These are phyloP conservation scores for Sebastes hubbsi DNA, from an alignment of 2,797 vertebrate genomes.

Conservation along the genomic window DNA sequence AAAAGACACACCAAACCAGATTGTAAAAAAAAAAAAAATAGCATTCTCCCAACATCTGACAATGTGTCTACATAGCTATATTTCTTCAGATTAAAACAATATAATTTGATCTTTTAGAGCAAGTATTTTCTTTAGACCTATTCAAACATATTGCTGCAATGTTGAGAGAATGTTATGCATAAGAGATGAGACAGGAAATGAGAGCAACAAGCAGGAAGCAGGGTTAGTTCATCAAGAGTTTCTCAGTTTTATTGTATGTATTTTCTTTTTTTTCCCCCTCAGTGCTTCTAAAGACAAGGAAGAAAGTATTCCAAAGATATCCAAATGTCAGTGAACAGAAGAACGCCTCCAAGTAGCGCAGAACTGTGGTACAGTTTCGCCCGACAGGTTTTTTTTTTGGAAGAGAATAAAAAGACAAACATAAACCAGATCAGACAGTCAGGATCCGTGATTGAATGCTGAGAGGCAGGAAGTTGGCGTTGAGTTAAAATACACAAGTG, in stretches of 20 bases:
- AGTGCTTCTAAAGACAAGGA: conserved; percentile 86
- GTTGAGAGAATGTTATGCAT: conserved; percentile 51
- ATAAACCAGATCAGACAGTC: conserved; percentile 65
- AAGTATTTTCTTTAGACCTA: background rate
- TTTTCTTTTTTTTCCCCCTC: conserved; percentile 67
- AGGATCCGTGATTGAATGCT: conserved; percentile 69
- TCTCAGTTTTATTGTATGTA: conserved; percentile 82
- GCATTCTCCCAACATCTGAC: conserved; percentile 59
- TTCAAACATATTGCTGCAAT: conserved; percentile 15
- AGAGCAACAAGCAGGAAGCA: conserved; percentile 74
- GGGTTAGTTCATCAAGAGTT: conserved; percentile 83
- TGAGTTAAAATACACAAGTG: conserved; percentile 75
- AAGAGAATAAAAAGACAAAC: conserved; percentile 73
- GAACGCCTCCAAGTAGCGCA: conserved; percentile 64
- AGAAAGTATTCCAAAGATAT: conserved; percentile 80
- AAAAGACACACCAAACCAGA: conserved; percentile 21
- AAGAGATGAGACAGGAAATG: conserved; percentile 52
- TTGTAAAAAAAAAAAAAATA: conserved; percentile 34
- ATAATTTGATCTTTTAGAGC: background rate
- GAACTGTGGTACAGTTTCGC: conserved; percentile 68
- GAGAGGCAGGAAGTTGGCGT: conserved; percentile 78
- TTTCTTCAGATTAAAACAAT: background rate
- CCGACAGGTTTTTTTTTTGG: conserved; percentile 58
- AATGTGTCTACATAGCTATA: background rate
- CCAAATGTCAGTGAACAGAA: conserved; percentile 77